Evolutionary conservation across 1,140 invertebrate genomes (phyloP).

Genomic region (Procambarus virginalis): DNA sequence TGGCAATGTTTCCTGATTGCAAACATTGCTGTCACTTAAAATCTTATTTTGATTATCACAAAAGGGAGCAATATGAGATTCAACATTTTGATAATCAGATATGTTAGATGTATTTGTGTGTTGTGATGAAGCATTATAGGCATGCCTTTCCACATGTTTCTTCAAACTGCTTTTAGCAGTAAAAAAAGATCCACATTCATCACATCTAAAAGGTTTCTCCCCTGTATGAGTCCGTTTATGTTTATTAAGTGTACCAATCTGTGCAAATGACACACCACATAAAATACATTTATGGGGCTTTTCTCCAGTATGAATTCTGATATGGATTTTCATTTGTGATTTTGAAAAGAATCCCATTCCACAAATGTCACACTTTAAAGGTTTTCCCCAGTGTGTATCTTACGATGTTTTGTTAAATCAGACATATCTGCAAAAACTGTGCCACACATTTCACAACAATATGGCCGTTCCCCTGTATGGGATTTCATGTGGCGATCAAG

Average conservation of each 20-base stretch:
- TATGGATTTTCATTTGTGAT: slow-evolving; percentile 36
- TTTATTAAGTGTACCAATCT: slow-evolving; percentile 29
- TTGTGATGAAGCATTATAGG: neutral
- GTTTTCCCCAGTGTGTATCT: slow-evolving; percentile 31
- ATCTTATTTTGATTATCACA: neutral
- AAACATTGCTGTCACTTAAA: neutral
- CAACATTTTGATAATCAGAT: neutral
- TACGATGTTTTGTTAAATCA: slow-evolving; percentile 31
- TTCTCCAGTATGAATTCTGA: slow-evolving; percentile 37
- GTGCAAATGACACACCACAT: slow-evolving; percentile 22
- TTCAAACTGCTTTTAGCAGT: slow-evolving; percentile 28
- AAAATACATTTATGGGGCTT: slow-evolving; percentile 17
- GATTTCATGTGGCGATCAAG: slow-evolving; percentile 22
- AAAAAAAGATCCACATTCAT: slow-evolving; percentile 14
- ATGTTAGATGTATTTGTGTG: neutral
- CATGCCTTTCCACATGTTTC: slow-evolving; percentile 28
- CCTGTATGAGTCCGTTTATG: slow-evolving; percentile 42
- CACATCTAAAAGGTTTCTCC: slow-evolving; percentile 47
- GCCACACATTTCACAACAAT: slow-evolving; percentile 26
- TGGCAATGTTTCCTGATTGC: neutral
- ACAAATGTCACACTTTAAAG: slow-evolving; percentile 29
- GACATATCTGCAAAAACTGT: slow-evolving; percentile 28
- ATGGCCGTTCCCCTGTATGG: slow-evolving; percentile 29
- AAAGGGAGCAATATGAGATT: neutral
- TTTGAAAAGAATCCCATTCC: slow-evolving; percentile 39